Evolutionary conservation across 1,140 invertebrate genomes (phyloP), one percentile per base, ranked within the genome.

Genomic region (Drosophila equinoxialis): DNA sequence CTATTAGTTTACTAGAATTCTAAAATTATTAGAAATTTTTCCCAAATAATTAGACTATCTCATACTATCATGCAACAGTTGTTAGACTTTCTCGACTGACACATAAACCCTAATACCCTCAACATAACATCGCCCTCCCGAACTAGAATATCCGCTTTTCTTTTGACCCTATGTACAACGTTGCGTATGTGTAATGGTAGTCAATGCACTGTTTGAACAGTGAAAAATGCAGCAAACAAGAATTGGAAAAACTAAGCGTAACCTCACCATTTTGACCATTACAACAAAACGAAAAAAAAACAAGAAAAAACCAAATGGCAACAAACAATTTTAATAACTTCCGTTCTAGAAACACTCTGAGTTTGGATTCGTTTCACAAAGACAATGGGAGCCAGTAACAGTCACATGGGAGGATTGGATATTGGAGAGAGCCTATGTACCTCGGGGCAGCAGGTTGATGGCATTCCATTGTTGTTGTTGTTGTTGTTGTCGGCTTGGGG

Each of bases 311-410:
- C 11, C 10, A 13, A 39, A 39, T 39, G 11, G 61, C 74, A 71
- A 81, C 66, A 87, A 65, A 84, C 77, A 77, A 83, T 90, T 89
- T 84, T 85, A 90, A 90, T 89, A 90, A 84, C 84, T 90, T 89
- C 84, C 84, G 84, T 85, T 89, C 84, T 73, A 90, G 65, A 81
- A 89, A 89, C 85, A 89, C 85, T 89, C 62, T 23, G 65, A 30
- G 59, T 54, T 72, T 62, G 42, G 17, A 33, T 30, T 42, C 65
- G 59, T 54, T 86, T 70, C 80, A 87, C 83, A 87, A 74, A 83
- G 65, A 87, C 83, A 87, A 87, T 83, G 69, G 60, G n/a, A n/a
- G 39, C 57, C 37, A 66, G 54, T 20, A 23, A 11, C 17, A 39
- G 37, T 11, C 20, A 54, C 42, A 65, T 37, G 59, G 71, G 51